Evolutionary conservation across 1,140 invertebrate species (phyloP).

Genomic region (Drosophila saltans): DNA sequence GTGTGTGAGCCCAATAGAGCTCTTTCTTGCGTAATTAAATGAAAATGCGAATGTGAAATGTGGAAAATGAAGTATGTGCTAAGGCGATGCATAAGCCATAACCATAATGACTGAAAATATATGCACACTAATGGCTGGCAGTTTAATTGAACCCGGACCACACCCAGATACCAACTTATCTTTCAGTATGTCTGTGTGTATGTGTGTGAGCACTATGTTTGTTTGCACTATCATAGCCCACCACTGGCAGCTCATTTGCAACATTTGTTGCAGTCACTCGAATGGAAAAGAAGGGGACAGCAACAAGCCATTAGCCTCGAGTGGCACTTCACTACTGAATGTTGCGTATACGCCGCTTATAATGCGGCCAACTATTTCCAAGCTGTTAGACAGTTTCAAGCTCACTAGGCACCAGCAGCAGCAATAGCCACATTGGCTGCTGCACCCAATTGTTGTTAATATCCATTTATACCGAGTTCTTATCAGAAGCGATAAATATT

Average conservation of each 20-base stretch:
- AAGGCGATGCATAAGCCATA: slow-evolving; percentile 67
- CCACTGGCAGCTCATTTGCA: slow-evolving; percentile 77
- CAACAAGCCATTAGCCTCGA: slow-evolving; percentile 47
- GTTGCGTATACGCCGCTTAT: slow-evolving; percentile 69
- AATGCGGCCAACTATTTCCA: slow-evolving; percentile 66
- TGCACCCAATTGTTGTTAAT: slow-evolving; percentile 5
- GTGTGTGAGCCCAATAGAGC: slow-evolving; percentile 29
- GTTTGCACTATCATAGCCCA: slow-evolving; percentile 64
- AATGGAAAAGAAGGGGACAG: slow-evolving; percentile 34
- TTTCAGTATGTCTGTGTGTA: not conserved
- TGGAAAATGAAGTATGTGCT: slow-evolving; percentile 65
- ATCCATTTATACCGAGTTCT: not conserved
- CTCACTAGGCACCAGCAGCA: slow-evolving; percentile 60
- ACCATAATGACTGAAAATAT: slow-evolving; percentile 47
- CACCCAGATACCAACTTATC: slow-evolving; percentile 60
- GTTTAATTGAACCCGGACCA: slow-evolving; percentile 69
- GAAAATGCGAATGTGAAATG: slow-evolving; percentile 50
- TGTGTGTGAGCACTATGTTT: slow-evolving; percentile 9
- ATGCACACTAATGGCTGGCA: slow-evolving; percentile 66
- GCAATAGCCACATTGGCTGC: slow-evolving; percentile 26
- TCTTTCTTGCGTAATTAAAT: slow-evolving; percentile 72
- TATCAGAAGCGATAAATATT: slow-evolving; percentile 7
- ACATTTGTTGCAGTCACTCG: slow-evolving; percentile 66
- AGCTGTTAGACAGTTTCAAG: slow-evolving; percentile 76
- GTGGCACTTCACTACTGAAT: slow-evolving; percentile 29